Base-by-base conservation (phyloP, 2,113 vertebrate species). In the Ctenomys sociabilis region DNA sequence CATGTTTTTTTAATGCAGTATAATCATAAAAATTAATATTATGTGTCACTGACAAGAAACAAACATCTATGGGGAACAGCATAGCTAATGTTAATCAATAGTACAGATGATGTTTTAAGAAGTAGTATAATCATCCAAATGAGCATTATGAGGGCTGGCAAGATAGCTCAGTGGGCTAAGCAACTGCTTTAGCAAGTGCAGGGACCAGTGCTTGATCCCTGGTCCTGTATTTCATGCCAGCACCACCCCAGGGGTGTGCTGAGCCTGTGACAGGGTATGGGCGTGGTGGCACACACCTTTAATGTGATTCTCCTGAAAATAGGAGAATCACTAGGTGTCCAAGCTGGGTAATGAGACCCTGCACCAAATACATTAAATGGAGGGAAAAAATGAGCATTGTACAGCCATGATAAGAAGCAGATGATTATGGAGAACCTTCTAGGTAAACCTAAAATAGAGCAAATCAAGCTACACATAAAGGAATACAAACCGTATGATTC, bases 401-500 rank as follows among this genome's bases (percentile, higher is more conserved):
- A 85, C 14, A 75, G 78, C 45, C 43, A 37, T 40, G 22, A 64
- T 4, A 35, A 63, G 26, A 63, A 63, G 11, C 22, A 66, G 28
- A 90, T 1, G 35, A 54, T 4, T 16, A 0, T 14, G 28, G 35
- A 6, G 6, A 9, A 63, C 21, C 77, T 43, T 28, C 82, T 22
- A 13, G 30, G 35, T 45, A 57, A 88, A 92, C 11, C 24, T 63
- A 91, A 59, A 5, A 64, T 17, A 63, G 0, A 66, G 11, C 12
- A 94, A 96, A 95, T 26, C 22, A 87, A 93, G 24, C 0, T 28
- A 85, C 40, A 88, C 28, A 88, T 24, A 75, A 96, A 93, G 43
- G 4, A 75, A 49, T 11, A n/a, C 3, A 66, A 26, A 45, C 5
- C 30, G 0, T 21, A 64, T 85, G 21, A 80, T 81, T 95, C 9